These are phyloP conservation scores for Maniola hyperantus DNA, from an alignment of 2,888 invertebrate species.

Conservation along the genomic window DNA sequence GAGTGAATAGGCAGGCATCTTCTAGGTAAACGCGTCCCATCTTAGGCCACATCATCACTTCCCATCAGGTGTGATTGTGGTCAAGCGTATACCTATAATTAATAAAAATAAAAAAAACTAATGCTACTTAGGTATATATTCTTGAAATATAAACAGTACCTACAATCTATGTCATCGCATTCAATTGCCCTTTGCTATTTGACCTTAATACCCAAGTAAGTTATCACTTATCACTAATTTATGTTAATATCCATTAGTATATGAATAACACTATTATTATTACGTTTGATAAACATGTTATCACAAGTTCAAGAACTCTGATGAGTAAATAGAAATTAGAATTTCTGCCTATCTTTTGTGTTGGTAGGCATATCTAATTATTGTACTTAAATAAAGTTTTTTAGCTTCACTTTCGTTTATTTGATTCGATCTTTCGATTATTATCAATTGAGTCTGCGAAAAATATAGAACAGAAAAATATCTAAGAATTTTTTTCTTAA, in stretches of 20 bases:
- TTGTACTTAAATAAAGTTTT: too few species aligned
- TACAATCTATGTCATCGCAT: constrained; percentile 1
- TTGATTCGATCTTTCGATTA: too few species aligned
- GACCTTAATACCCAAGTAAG: background rate
- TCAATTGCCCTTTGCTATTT: background rate
- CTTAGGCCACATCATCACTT: too few species aligned
- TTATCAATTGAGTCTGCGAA: too few species aligned
- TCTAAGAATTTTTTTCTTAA: too few species aligned
- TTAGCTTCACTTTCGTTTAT: too few species aligned
- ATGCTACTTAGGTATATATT: background rate
- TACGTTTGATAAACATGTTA: background rate
- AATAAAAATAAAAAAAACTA: background rate
- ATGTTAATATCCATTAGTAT: constrained; percentile 1
- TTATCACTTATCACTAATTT: constrained; percentile 13
- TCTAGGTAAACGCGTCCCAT: too few species aligned
- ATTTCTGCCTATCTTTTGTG: background rate
- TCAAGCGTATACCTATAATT: too few species aligned
- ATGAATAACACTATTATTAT: background rate
- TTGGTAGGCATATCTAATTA: too few species aligned
- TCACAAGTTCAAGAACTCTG: constrained; percentile 3
- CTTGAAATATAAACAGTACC: constrained; percentile 3
- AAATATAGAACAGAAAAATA: too few species aligned
- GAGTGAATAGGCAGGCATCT: too few species aligned
- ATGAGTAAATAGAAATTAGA: background rate
- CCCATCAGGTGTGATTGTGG: too few species aligned